Evolutionary conservation across 2,888 invertebrate species (phyloP).

Genomic region (Alcis repandata): DNA sequence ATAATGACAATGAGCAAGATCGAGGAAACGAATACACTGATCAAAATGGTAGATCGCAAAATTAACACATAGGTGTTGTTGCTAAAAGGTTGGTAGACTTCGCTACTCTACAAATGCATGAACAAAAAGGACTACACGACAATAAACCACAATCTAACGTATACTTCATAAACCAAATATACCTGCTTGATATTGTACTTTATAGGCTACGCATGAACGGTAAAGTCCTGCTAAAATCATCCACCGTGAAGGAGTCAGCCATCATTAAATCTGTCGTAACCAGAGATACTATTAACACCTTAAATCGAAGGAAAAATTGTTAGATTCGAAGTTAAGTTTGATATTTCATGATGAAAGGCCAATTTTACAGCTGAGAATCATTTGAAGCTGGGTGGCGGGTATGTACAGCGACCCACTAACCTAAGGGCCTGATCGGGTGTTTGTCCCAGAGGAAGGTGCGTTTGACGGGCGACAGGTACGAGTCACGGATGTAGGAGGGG

Average conservation of each 20-base stretch:
- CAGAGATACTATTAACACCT: slow-evolving; percentile 57
- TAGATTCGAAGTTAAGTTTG: slow-evolving; percentile 51
- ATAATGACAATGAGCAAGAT: slow-evolving; percentile 25
- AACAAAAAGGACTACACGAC: slow-evolving; percentile 36
- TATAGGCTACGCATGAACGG: slow-evolving; percentile 84
- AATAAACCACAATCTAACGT: slow-evolving; percentile 43
- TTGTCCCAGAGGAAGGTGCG: slow-evolving; percentile 96
- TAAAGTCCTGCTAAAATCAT: slow-evolving; percentile 80
- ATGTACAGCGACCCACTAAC: slow-evolving; percentile 89
- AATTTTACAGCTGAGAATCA: slow-evolving; percentile 72
- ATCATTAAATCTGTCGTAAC: slow-evolving; percentile 84
- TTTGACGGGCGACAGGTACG: slow-evolving; percentile 96
- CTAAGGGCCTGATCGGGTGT: slow-evolving; percentile 96
- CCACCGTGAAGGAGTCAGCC: slow-evolving; percentile 81
- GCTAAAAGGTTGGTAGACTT: slow-evolving; percentile 23
- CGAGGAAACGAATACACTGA: slow-evolving; percentile 9
- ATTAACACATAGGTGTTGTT: slow-evolving; percentile 11
- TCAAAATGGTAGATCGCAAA: slow-evolving; percentile 7
- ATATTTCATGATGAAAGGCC: slow-evolving; percentile 64
- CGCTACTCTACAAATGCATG: slow-evolving; percentile 33
- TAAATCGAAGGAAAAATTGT: slow-evolving; percentile 45
- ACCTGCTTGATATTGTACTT: slow-evolving; percentile 69
- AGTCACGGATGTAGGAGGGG: slow-evolving; percentile 93
- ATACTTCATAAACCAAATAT: slow-evolving; percentile 58
- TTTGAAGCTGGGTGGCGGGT: slow-evolving; percentile 62